Conservation (phyloP, 1,140 invertebrate genomes). For the Bathynomus jamesi region DNA sequence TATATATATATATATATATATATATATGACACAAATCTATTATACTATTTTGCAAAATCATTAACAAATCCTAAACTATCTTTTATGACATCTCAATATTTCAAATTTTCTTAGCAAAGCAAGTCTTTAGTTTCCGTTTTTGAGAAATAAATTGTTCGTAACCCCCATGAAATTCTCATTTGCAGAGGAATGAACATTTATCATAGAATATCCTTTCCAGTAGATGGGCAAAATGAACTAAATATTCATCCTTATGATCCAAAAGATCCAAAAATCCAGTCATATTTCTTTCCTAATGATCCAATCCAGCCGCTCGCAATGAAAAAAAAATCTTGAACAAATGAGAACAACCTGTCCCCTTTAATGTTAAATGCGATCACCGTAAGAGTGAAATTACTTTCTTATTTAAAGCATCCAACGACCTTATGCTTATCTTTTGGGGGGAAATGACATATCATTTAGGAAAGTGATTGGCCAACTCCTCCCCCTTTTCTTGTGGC, state of each 20-base stretch:
- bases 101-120: background rate
- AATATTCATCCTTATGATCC: background rate
- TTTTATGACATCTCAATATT: background rate
- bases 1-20: background rate
- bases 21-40: background rate
- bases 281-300: background rate
- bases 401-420: background rate
- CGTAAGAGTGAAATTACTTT: background rate
- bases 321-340: background rate
- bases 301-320: background rate
- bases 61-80: background rate
- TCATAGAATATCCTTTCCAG: background rate
- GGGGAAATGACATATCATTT: constrained; percentile 1
- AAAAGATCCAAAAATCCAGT: background rate
- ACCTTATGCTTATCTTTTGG: background rate
- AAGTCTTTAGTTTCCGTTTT: background rate
- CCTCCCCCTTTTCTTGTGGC: background rate
- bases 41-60: background rate
- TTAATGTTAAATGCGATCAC: background rate
- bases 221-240: background rate
- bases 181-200: background rate
- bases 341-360: background rate
- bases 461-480: background rate
- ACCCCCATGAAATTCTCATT: background rate
- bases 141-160: background rate